Base-by-base conservation (phyloP, 2,888 invertebrate species). In the Drosophila cracens region DNA sequence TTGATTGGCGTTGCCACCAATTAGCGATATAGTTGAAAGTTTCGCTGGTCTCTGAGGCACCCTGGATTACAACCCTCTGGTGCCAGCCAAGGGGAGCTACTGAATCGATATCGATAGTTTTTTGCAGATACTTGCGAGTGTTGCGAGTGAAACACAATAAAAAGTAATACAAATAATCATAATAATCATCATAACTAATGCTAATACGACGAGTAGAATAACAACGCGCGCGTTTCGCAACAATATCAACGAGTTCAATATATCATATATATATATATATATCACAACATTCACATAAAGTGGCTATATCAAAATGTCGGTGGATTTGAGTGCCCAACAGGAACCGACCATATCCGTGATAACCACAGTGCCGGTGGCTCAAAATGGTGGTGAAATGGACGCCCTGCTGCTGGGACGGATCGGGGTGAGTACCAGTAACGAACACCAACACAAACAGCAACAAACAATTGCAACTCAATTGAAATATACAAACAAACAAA, bases 381-480 rank as follows among this genome's bases (percentile, higher is more conserved):
- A 92, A 71, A 92, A 92, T 89, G 96, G 96, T 92, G 95, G 96
- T 82, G 96, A 96, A 94, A 96, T 96, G 96, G 96, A 96, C 91
- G 96, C 96, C 54, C 93, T 96, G 83, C 94, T 96, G 78, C 94
- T 96, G 64, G 96, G 96, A 79, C 94, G 96, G 91, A 96, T 96
- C 59, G 95, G 96, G 96, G 96, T 96, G 94, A 96, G 96, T 93
- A 76, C 38, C 2, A 57, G 1, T 7, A 25, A 25, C 38, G 7
- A 38, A 8, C 18, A 34, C 13, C 34, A 11, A 33, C n/a, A 29
- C 6, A 43, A 43, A 46, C 8, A 34, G 46, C 4, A 49, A 36
- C 8, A 25, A 56, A 54, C 21, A 52, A 18, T n/a, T 38, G 25
- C 38, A 63, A 25, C 51, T 25, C 8, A 40, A 57, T 56, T 52